phyloP scores from a whole-genome alignment of 2,797 vertebrate genomes.

The Triplophysa bombifrons region DNA sequence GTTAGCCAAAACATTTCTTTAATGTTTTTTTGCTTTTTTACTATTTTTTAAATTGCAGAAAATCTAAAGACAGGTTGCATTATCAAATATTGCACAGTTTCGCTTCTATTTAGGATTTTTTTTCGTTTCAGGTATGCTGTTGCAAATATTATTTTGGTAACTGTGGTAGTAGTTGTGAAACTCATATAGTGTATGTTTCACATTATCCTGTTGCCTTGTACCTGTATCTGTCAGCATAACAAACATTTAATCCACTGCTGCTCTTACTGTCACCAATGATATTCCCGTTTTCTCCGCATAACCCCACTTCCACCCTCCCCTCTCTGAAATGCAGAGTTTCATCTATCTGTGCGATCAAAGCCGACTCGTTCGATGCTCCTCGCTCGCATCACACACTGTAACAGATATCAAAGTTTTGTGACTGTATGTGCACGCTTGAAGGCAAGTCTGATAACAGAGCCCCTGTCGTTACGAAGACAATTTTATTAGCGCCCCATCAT shows the following conservation, averaged over 20 bases:
- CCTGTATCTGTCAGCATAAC: not conserved
- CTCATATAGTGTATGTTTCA: not conserved
- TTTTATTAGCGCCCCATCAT: conserved; percentile 26
- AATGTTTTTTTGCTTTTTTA: too few relatives aligned
- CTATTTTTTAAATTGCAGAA: too few relatives aligned
- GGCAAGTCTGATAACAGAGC: conserved; percentile 21
- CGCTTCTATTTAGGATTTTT: too few relatives aligned
- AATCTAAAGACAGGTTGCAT: too few relatives aligned
- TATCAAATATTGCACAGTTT: too few relatives aligned
- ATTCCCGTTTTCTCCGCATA: not conserved
- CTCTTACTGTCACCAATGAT: not conserved
- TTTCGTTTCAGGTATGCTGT: not conserved
- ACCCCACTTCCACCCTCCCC: not conserved
- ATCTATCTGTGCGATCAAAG: conserved; percentile 32
- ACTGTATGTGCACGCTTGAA: not conserved
- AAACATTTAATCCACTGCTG: not conserved
- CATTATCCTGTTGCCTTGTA: not conserved
- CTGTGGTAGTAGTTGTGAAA: not conserved
- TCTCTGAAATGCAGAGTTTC: not conserved
- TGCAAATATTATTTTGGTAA: too few relatives aligned
- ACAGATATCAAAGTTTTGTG: conserved; percentile 27
- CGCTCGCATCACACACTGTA: not conserved
- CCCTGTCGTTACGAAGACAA: conserved; percentile 27
- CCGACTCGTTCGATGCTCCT: not conserved
- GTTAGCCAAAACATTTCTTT: too few relatives aligned